These are phyloP conservation scores for Heliconius cydno DNA, from an alignment of 2,888 invertebrate genomes.

Conservation along the genomic window DNA sequence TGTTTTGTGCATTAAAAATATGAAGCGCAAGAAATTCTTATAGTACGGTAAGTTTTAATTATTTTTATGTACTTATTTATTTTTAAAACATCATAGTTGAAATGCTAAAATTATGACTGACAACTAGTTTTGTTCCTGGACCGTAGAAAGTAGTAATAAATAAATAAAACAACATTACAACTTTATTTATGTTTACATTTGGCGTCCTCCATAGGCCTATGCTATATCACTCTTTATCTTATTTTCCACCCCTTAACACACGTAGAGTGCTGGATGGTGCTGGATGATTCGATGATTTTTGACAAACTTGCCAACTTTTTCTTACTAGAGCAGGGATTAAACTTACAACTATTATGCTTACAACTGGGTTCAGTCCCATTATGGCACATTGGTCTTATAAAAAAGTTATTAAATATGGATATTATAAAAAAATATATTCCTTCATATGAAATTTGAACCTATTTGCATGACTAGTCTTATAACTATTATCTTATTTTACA, in stretches of 20 bases:
- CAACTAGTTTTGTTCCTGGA: neutral
- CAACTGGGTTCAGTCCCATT: neutral
- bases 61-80: neutral
- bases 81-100: neutral
- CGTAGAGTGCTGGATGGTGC: too few species aligned
- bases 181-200: neutral
- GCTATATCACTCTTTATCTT: neutral
- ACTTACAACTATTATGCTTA: neutral
- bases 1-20: conserved; percentile 1
- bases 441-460: neutral
- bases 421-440: neutral
- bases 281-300: too few species aligned
- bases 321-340: neutral
- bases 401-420: neutral
- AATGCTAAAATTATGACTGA: neutral
- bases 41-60: conserved; percentile 4
- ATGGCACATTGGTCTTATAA: neutral
- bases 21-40: conserved; percentile 11
- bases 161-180: too few species aligned
- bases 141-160: too few species aligned
- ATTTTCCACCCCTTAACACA: neutral
- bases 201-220: neutral
- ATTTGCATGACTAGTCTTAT: neutral
- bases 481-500: neutral
- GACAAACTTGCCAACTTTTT: neutral